Evolutionary conservation across 2,113 vertebrate genomes (phyloP).

Genomic region (Alces alces): DNA sequence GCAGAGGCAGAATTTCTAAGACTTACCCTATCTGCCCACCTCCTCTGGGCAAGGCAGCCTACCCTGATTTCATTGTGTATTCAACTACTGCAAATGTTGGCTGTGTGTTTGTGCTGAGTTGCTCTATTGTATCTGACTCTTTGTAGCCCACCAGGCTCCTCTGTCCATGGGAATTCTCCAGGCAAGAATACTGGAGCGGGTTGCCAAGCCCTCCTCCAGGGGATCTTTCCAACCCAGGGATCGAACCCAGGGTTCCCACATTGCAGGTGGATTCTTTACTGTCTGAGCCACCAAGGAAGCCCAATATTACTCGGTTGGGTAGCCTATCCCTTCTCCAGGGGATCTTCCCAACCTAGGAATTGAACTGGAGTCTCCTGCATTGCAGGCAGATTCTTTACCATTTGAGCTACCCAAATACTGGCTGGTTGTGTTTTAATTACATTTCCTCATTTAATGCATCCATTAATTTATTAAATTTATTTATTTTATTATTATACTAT

Average conservation of each 20-base stretch:
- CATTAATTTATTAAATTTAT: neutral
- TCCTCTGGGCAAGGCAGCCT: neutral
- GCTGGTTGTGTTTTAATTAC: neutral
- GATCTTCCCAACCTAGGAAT: neutral
- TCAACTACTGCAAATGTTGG: neutral
- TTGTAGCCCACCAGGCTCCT: neutral
- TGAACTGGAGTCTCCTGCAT: neutral
- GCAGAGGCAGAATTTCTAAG: neutral
- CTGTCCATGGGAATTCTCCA: neutral
- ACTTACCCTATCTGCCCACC: neutral
- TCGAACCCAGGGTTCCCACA: neutral
- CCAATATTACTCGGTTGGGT: neutral
- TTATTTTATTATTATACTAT: neutral
- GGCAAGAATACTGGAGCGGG: neutral
- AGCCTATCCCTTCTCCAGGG: neutral
- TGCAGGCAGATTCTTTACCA: neutral
- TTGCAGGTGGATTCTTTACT: neutral
- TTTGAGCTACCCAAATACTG: neutral
- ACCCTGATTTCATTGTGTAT: neutral
- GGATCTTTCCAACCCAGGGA: neutral
- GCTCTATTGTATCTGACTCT: neutral
- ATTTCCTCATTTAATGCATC: neutral
- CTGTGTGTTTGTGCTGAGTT: neutral
- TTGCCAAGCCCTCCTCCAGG: neutral
- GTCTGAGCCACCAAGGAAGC: neutral